These are phyloP conservation scores for Varanus salvator DNA, from an alignment of 2,113 vertebrate genomes.

Conservation along the genomic window DNA sequence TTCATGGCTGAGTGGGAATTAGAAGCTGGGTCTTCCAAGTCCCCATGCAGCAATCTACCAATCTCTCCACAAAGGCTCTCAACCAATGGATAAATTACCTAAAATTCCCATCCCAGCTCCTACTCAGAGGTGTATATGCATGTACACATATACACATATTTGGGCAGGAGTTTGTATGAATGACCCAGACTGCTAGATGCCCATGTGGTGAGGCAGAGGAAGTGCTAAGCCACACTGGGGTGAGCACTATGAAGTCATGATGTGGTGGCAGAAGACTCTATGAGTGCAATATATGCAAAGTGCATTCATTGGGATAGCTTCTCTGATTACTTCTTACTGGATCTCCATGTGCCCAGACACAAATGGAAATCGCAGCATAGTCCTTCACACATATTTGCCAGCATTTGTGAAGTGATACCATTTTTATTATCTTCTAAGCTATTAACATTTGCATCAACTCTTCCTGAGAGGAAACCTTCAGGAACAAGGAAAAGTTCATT, in stretches of 20 bases:
- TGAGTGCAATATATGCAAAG: no score
- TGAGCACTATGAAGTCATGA: no score
- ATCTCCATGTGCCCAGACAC: no score
- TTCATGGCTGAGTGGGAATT: no score
- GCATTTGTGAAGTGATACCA: conserved; percentile 42
- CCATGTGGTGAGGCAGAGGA: no score
- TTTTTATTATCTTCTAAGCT: conserved; percentile 46
- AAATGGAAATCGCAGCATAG: no score
- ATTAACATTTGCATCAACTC: conserved; percentile 54
- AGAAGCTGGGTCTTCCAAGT: no score
- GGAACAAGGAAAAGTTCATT: not conserved
- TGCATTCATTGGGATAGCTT: no score
- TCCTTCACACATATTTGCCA: conserved; percentile 11
- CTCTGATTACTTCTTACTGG: not conserved
- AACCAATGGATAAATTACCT: not conserved
- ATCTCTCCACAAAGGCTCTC: not conserved
- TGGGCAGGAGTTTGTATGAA: not conserved
- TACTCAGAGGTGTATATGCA: not conserved
- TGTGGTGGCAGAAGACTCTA: no score
- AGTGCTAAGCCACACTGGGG: no score
- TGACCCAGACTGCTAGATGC: no score
- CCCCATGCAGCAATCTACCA: no score
- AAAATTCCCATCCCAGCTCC: not conserved
- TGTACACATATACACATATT: not conserved
- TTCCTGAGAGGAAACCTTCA: conserved; percentile 40